A percentile compares a stretch with the other conserved stretches of the same genome.
Evolutionary conservation across 2,888 invertebrate species (phyloP).

Genomic region (Hemaris fuciformis): DNA sequence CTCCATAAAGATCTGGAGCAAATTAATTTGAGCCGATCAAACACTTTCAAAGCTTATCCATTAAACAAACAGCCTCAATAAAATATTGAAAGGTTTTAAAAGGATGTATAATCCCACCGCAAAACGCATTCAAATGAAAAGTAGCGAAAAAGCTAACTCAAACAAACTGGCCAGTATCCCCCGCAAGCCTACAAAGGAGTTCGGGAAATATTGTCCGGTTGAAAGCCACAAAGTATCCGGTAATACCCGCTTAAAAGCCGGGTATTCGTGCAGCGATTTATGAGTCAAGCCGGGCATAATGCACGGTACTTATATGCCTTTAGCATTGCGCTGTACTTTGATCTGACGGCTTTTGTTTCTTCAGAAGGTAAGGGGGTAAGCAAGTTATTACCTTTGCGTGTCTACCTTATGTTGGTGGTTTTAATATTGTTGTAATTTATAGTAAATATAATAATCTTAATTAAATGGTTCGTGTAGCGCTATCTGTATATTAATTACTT

Average conservation of each 20-base stretch:
- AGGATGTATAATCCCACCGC: background rate
- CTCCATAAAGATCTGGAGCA: background rate
- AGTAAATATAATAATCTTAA: too few relatives aligned
- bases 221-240: slow-evolving; percentile 62
- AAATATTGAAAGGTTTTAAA: background rate
- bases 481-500: too few relatives aligned
- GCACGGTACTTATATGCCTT: slow-evolving; percentile 1
- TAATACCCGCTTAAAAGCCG: slow-evolving; percentile 54
- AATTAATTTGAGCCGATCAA: background rate
- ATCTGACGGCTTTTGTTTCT: background rate
- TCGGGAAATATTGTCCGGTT: slow-evolving; percentile 57
- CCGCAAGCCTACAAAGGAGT: slow-evolving; percentile 18
- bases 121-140: slow-evolving; percentile 9
- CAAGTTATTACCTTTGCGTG: too few relatives aligned
- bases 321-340: background rate
- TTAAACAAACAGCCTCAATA: background rate
- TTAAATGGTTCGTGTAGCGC: too few relatives aligned
- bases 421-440: too few relatives aligned
- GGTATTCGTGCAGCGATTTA: slow-evolving; percentile 39
- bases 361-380: background rate
- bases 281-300: slow-evolving; percentile 24
- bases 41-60: background rate
- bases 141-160: slow-evolving; percentile 14
- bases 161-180: slow-evolving; percentile 8
- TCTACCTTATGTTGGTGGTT: too few relatives aligned